Evolutionary conservation across 2,888 invertebrate species (phyloP).

Genomic region (Oligia strigilis): DNA sequence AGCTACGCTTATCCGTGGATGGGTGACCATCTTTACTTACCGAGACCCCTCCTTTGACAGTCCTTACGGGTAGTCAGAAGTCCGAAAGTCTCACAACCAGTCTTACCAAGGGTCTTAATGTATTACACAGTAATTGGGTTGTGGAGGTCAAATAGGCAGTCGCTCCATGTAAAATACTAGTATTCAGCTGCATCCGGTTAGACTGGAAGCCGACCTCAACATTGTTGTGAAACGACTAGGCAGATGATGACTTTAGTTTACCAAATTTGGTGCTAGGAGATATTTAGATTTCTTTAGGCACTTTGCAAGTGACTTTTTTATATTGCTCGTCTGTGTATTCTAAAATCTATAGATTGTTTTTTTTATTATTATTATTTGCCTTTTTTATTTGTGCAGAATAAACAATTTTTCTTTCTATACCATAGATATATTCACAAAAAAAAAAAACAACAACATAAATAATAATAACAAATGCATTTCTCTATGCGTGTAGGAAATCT

Average conservation of each 20-base stretch:
- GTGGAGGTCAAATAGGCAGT: neutral
- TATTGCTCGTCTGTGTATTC: too few species aligned
- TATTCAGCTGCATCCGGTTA: neutral
- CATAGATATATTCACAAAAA: conserved; percentile 2
- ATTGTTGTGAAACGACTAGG: neutral
- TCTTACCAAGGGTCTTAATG: neutral
- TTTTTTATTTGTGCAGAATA: neutral
- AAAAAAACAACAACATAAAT: conserved; percentile 57
- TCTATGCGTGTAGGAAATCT: conserved; percentile 71
- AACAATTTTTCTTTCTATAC: neutral
- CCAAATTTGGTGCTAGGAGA: neutral
- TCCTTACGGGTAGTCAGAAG: neutral
- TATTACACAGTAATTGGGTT: neutral
- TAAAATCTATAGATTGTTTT: too few species aligned
- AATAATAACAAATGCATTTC: conserved; percentile 86
- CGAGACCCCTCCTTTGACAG: neutral
- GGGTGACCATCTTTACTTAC: neutral
- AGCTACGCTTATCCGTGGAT: neutral
- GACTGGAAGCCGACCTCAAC: neutral
- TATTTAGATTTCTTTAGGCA: neutral
- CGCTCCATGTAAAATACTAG: neutral
- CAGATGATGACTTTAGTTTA: neutral
- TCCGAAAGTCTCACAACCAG: neutral
- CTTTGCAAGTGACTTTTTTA: neutral
- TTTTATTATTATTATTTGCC: too few species aligned